Evolutionary conservation across 2,888 invertebrate genomes (phyloP).

Genomic region (Dione juno): DNA sequence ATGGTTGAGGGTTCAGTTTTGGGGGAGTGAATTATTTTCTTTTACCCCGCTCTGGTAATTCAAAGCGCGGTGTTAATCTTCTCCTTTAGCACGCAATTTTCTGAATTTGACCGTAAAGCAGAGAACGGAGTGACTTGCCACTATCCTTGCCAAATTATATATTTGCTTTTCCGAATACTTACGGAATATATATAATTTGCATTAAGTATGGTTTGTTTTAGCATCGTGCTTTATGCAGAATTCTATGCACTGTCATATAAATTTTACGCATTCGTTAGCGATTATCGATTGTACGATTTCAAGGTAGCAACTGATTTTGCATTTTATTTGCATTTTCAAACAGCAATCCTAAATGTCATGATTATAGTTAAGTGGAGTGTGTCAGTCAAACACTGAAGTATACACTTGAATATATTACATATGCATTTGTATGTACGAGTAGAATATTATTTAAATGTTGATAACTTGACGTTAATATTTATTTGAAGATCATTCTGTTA

Average conservation of each 20-base stretch:
- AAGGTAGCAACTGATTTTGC: constrained; percentile 17
- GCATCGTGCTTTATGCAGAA: not conserved
- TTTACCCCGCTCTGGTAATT: no score
- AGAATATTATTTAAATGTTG: constrained; percentile 3
- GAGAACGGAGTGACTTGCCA: no score
- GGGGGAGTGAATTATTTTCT: no score
- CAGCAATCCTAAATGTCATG: constrained; percentile 31
- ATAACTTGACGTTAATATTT: constrained; percentile 14
- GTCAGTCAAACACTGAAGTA: constrained; percentile 25
- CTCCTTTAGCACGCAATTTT: no score
- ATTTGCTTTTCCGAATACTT: not conserved
- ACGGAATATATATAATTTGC: no score
- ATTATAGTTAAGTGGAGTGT: constrained; percentile 33
- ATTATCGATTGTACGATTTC: constrained; percentile 14
- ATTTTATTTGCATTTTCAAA: constrained; percentile 33
- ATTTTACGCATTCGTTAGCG: constrained; percentile 7
- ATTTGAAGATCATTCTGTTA: constrained; percentile 15
- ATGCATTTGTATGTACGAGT: not conserved
- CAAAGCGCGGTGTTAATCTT: no score
- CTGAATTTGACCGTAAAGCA: no score
- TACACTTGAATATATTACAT: constrained; percentile 25
- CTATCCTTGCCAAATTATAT: not conserved
- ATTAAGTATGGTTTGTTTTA: not conserved
- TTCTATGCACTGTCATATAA: constrained; percentile 3
- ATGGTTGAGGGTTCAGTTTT: no score